Percentiles rank a stretch among this genome's conserved stretches.
Conservation (phyloP, 2,888 invertebrate species). For the Carabus problematicus region DNA sequence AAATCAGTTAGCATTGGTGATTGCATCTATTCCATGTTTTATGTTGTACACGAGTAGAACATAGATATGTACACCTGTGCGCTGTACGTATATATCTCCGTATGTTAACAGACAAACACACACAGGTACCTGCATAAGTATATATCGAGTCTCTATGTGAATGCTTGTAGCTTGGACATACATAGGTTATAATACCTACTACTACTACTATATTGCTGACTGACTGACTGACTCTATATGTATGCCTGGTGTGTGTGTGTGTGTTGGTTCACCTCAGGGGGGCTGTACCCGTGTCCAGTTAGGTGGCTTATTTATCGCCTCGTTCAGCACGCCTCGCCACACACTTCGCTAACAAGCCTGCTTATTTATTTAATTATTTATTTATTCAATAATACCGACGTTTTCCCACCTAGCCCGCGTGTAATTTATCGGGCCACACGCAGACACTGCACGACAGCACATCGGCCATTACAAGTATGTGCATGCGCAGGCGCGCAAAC, state of each 20-base stretch:
- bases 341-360: slow-evolving; percentile 60
- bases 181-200: slow-evolving; percentile 42
- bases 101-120: background rate
- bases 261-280: slow-evolving; percentile 55
- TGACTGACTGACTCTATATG: slow-evolving; percentile 23
- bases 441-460: slow-evolving; percentile 49
- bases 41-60: no score
- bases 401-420: slow-evolving; percentile 58
- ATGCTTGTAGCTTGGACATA: slow-evolving; percentile 18
- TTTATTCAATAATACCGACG: slow-evolving; percentile 62
- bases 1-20: no score
- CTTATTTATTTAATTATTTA: slow-evolving; percentile 63
- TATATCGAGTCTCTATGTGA: slow-evolving; percentile 35
- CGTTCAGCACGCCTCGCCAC: slow-evolving; percentile 50
- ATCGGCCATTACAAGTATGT: slow-evolving; percentile 34
- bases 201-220: slow-evolving; percentile 31
- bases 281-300: slow-evolving; percentile 60
- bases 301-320: slow-evolving; percentile 60
- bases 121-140: background rate
- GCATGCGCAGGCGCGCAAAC: background rate
- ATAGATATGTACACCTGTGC: no score
- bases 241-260: slow-evolving; percentile 44
- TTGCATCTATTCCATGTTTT: no score
- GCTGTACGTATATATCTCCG: background rate
- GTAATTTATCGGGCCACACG: slow-evolving; percentile 62